Conservation (phyloP, 1,140 invertebrate species). For the Achatina immaculata region DNA sequence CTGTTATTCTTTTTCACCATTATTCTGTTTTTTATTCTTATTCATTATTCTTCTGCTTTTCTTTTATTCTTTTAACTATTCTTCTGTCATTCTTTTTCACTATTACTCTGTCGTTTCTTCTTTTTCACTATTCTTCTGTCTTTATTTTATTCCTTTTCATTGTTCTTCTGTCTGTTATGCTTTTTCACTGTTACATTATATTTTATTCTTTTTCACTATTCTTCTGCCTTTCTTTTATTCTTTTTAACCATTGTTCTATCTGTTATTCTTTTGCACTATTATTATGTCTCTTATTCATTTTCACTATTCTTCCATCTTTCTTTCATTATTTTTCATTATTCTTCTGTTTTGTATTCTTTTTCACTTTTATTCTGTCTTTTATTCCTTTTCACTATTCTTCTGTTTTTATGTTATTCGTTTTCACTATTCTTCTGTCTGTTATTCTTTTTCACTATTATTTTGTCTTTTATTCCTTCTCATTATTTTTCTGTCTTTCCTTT, state of each 20-base stretch:
- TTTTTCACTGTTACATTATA: not conserved
- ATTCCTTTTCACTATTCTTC: too few relatives aligned
- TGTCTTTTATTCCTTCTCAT: not conserved
- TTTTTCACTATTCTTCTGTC: too few relatives aligned
- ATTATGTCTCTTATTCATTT: not conserved
- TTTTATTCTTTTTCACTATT: not conserved
- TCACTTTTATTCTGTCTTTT: too few relatives aligned
- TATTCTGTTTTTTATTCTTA: not conserved
- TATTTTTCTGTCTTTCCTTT: not conserved
- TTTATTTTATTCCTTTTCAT: too few relatives aligned
- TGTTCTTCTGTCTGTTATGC: too few relatives aligned
- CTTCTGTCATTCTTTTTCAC: not conserved
- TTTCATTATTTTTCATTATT: not conserved
- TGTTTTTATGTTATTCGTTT: not conserved
- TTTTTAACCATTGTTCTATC: too few relatives aligned
- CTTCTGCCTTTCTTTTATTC: not conserved
- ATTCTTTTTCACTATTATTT: not conserved
- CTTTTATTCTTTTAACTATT: not conserved
- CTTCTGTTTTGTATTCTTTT: too few relatives aligned
- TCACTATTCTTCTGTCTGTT: conserved; percentile 13
- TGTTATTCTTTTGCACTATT: too few relatives aligned
- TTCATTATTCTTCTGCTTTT: not conserved
- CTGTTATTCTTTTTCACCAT: too few relatives aligned
- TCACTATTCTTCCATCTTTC: conserved; percentile 14
- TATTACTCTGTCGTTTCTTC: not conserved